These are phyloP conservation scores for Zaprionus obscuricornis DNA, from an alignment of 2,888 invertebrate species.

Conservation along the genomic window DNA sequence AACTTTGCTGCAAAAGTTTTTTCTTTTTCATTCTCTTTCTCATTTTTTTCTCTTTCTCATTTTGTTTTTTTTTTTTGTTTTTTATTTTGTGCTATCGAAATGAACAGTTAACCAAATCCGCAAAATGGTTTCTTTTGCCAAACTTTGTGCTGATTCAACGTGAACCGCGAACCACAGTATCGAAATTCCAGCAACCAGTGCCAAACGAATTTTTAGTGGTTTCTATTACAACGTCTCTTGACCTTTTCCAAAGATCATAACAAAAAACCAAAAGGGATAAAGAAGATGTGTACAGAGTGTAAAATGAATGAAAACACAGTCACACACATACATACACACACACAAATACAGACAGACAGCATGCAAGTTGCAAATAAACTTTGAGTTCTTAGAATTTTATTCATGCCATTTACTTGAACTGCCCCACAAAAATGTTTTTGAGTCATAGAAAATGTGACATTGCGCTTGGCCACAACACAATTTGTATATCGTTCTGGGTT, in stretches of 20 bases:
- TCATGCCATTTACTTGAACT: slow-evolving; percentile 32
- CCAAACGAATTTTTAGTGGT: slow-evolving; percentile 11
- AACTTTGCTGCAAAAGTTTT: slow-evolving; percentile 3
- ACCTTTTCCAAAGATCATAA: slow-evolving; percentile 22
- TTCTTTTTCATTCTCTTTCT: too few species aligned
- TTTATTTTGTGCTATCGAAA: too few species aligned
- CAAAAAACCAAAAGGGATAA: slow-evolving; percentile 13
- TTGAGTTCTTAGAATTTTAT: slow-evolving; percentile 49
- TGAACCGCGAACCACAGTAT: slow-evolving; percentile 1
- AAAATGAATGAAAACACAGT: too few species aligned
- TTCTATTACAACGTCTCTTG: slow-evolving; percentile 13
- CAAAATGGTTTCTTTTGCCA: background rate
- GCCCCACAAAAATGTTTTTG: slow-evolving; percentile 6
- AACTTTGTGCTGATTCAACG: slow-evolving; percentile 2
- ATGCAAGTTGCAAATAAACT: slow-evolving; percentile 45
- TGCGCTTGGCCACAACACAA: slow-evolving; percentile 44
- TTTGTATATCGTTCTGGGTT: slow-evolving; percentile 40
- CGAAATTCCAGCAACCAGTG: slow-evolving; percentile 1
- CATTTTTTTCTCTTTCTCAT: too few species aligned
- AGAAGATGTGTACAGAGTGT: too few species aligned
- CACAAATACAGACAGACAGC: slow-evolving; percentile 16
- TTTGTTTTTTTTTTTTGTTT: too few species aligned
- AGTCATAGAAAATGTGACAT: slow-evolving; percentile 33
- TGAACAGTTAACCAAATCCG: slow-evolving; percentile 11
- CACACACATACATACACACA: too few species aligned